Conservation (phyloP, 2,888 invertebrate genomes). For the Melangyna quadrimaculata region DNA sequence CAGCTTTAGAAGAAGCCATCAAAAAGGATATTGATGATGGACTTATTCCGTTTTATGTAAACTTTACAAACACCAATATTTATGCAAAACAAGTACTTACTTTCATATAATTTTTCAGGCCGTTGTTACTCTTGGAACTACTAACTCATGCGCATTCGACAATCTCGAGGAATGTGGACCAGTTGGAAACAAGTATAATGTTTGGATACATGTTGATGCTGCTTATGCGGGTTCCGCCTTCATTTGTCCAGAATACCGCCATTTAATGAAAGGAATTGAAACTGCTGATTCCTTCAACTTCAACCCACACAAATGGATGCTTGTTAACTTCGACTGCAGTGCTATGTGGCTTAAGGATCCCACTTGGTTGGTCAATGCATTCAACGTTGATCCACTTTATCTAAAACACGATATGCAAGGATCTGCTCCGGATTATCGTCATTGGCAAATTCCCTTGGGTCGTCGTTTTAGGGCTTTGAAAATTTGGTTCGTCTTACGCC, state of each 20-base stretch:
- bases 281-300: constrained; percentile 98
- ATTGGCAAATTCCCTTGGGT: constrained; percentile 98
- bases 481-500: constrained; percentile 95
- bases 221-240: constrained; percentile 98
- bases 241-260: constrained; percentile 97
- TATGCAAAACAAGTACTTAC: not conserved
- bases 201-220: constrained; percentile 98
- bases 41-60: constrained; percentile 97
- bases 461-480: constrained; percentile 95
- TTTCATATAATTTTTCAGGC: constrained; percentile 82
- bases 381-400: constrained; percentile 98
- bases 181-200: constrained; percentile 88
- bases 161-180: constrained; percentile 92
- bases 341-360: constrained; percentile 98
- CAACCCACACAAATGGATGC: constrained; percentile 99
- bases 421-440: constrained; percentile 95
- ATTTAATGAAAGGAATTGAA: constrained; percentile 93
- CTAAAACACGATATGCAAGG: constrained; percentile 96
- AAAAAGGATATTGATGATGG: constrained; percentile 93
- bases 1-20: constrained; percentile 89
- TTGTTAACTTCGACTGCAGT: constrained; percentile 99
- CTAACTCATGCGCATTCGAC: constrained; percentile 97
- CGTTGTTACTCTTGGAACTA: constrained; percentile 96
- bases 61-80: constrained; percentile 76
- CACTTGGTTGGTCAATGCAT: constrained; percentile 94